Evolutionary conservation across 2,113 vertebrate species (phyloP).

Genomic region (Apaloderma vittatum): DNA sequence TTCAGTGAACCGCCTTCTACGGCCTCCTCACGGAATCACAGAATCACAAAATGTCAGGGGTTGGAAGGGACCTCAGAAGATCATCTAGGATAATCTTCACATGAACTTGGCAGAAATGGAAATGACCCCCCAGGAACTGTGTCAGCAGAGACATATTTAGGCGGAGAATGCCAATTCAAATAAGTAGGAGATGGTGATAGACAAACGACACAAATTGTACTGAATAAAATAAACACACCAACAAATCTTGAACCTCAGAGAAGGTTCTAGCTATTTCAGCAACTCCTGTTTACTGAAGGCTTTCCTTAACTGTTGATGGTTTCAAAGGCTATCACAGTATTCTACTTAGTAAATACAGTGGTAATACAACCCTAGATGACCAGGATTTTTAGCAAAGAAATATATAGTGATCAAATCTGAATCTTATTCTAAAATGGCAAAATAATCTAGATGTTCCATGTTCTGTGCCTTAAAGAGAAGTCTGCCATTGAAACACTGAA

Average conservation of each 20-base stretch:
- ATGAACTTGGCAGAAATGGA: background rate
- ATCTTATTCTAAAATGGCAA: background rate
- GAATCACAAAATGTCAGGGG: no score
- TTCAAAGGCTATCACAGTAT: constrained; percentile 9
- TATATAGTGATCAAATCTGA: background rate
- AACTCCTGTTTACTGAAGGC: background rate
- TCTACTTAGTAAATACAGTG: constrained; percentile 10
- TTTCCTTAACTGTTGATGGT: constrained; percentile 23
- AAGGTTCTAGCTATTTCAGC: background rate
- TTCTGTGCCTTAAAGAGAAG: background rate
- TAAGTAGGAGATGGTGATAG: rapidly evolving
- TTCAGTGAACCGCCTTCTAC: no score
- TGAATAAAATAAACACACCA: background rate
- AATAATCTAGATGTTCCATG: background rate
- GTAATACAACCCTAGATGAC: background rate
- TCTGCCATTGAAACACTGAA: background rate
- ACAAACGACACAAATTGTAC: background rate
- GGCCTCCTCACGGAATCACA: no score
- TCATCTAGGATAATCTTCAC: background rate
- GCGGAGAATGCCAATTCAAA: background rate
- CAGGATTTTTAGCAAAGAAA: constrained; percentile 19
- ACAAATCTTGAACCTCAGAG: background rate
- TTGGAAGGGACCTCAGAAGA: no score
- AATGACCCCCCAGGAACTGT: background rate
- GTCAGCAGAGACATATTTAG: background rate